Conservation (phyloP, 2,888 invertebrate species). For the Caenorhabditis sp. region DNA sequence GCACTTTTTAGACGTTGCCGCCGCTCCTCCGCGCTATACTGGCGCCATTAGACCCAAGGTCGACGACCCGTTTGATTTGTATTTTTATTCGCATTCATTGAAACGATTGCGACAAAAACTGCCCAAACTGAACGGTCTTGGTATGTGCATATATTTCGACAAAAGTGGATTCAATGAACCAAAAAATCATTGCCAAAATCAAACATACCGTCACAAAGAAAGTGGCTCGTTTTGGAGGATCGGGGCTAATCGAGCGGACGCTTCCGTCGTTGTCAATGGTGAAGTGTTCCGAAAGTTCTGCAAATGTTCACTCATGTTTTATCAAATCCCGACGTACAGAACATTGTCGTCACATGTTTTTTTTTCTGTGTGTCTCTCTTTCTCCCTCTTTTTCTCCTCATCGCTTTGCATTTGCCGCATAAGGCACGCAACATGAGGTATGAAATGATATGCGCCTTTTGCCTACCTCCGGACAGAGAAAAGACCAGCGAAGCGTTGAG, state of each 20-base stretch:
- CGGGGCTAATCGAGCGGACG: slow-evolving; percentile 58
- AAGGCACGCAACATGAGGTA: slow-evolving; percentile 49
- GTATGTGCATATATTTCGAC: slow-evolving; percentile 26
- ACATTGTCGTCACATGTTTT: slow-evolving; percentile 5
- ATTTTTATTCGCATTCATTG: not conserved
- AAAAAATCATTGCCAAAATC: too few relatives aligned
- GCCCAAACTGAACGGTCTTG: not conserved
- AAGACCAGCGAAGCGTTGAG: slow-evolving; percentile 72
- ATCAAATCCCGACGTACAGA: too few relatives aligned
- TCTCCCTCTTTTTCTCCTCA: not conserved
- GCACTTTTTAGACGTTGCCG: slow-evolving; percentile 24
- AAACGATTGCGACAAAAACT: not conserved
- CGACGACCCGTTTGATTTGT: slow-evolving; percentile 7
- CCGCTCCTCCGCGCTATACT: slow-evolving; percentile 4
- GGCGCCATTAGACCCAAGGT: slow-evolving; percentile 43
- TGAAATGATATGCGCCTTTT: slow-evolving; percentile 41
- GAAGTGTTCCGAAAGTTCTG: slow-evolving; percentile 67
- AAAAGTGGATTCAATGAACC: slow-evolving; percentile 46
- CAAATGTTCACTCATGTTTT: too few relatives aligned
- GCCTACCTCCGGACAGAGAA: slow-evolving; percentile 71
- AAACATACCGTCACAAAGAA: slow-evolving; percentile 65
- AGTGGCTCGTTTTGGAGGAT: slow-evolving; percentile 65
- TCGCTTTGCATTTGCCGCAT: slow-evolving; percentile 6
- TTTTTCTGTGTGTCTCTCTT: not conserved
- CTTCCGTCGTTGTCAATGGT: slow-evolving; percentile 63